Evolutionary conservation across 1,140 invertebrate species (phyloP).

Genomic region (Gonatopus flavifemur): DNA sequence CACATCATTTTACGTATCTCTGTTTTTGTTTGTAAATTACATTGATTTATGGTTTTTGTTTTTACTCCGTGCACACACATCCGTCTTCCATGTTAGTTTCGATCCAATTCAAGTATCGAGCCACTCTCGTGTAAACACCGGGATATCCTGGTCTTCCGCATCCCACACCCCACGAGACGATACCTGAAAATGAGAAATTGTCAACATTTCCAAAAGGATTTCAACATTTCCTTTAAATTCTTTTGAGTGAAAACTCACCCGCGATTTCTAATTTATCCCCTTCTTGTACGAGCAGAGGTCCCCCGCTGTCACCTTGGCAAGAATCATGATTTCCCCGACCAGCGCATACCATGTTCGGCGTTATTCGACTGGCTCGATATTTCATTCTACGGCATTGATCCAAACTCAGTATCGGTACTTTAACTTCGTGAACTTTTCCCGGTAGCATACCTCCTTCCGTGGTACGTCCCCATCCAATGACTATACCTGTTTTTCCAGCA

Average conservation of each 20-base stretch:
- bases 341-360: slow-evolving; percentile 78
- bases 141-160: slow-evolving; percentile 66
- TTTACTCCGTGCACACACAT: slow-evolving; percentile 59
- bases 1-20: too few species aligned
- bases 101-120: slow-evolving; percentile 70
- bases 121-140: slow-evolving; percentile 73
- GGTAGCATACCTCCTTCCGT: slow-evolving; percentile 80
- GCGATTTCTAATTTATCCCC: slow-evolving; percentile 75
- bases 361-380: slow-evolving; percentile 77
- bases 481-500: slow-evolving; percentile 71
- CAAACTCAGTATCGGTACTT: slow-evolving; percentile 79
- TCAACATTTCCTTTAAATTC: not conserved
- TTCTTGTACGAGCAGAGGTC: slow-evolving; percentile 72
- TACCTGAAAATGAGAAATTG: slow-evolving; percentile 31
- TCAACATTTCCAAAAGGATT: too few species aligned
- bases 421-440: slow-evolving; percentile 77
- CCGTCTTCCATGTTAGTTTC: slow-evolving; percentile 62
- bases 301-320: slow-evolving; percentile 83
- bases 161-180: slow-evolving; percentile 68
- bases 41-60: too few species aligned
- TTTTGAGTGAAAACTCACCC: slow-evolving; percentile 55
- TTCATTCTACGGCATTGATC: slow-evolving; percentile 78
- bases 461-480: slow-evolving; percentile 83
- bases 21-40: too few species aligned
- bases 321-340: slow-evolving; percentile 78